Evolutionary conservation across 2,888 invertebrate genomes (phyloP), one percentile per base, ranked within the genome.

Genomic region (Diabrotica balteata): DNA sequence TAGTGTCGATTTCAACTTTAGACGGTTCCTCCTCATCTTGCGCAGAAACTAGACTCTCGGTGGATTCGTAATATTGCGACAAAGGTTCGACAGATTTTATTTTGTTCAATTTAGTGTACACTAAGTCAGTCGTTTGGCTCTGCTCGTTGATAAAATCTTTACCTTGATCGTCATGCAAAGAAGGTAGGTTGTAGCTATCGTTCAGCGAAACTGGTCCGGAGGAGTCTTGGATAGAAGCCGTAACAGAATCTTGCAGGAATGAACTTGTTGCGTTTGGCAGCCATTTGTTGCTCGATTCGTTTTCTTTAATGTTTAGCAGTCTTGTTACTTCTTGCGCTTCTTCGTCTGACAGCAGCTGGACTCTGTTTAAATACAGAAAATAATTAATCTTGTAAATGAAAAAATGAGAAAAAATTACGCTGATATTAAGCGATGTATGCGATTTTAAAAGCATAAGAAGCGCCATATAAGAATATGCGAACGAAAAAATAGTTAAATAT

Each of bases 311-410:
- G 74, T 91, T 91, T 78, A 95, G 83, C 82, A 95, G 88, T 80
- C 92, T 90, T 75, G 92, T 92, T 75, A 95, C 93, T 87, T 95
- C 94, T 84, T 93, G 93, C 75, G 95, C 95, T 85, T 95, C 94
- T 85, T 95, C 95, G 83, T 95, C 95, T 69, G 94, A 93, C 80
- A 94, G 87, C 80, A 94, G 86, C 85, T 93, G 93, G 88, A 92
- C 91, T 84, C 93, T 93, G 85, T 55, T 44, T 44, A 46, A 42
- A 57, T 45, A 42, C 11, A 42, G 9, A 45, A 52, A 7, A 8
- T 17, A 73, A 86, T 91, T 90, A 88, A 93, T 93, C 93, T 90
- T 88, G 32, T 5, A 32, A 32, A 32, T 32, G 3, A 32, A 32
- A 32, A 32, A 32, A 32, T 32, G 4, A 5, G 4, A 32, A 32